Percentiles rank a stretch among this genome's conserved stretches.
Conservation (phyloP, 2,888 invertebrate genomes). For the Rhagophthalmus giganteus region DNA sequence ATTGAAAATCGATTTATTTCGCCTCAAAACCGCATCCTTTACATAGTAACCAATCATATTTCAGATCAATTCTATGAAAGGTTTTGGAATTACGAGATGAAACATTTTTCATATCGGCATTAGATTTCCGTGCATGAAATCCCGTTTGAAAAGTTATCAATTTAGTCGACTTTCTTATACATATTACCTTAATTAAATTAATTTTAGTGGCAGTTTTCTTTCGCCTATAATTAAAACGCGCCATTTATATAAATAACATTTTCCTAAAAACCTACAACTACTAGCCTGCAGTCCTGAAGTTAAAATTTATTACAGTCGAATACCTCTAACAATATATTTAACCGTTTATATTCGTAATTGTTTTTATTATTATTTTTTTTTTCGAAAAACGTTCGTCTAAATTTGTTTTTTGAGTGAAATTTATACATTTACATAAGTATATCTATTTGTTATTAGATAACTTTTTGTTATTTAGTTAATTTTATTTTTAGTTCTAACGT, state of each 20-base stretch:
- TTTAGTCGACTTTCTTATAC: background rate
- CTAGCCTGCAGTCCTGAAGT: conserved; percentile 7
- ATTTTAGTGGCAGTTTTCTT: background rate
- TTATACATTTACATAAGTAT: too few species aligned
- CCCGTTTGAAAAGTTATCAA: conserved; percentile 14
- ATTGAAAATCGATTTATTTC: conserved; percentile 1
- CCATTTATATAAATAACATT: background rate
- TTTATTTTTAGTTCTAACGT: too few species aligned
- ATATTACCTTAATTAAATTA: background rate
- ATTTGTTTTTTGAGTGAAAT: too few species aligned
- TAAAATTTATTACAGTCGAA: background rate
- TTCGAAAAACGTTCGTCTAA: too few species aligned
- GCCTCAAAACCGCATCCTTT: background rate
- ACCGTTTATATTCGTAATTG: background rate
- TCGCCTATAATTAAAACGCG: background rate
- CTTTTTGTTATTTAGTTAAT: background rate
- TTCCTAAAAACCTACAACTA: background rate
- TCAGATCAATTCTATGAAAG: conserved; percentile 8
- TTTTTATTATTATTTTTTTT: background rate
- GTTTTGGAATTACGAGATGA: background rate
- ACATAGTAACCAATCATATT: conserved; percentile 10
- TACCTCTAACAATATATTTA: background rate
- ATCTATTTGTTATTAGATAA: too few species aligned
- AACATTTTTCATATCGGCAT: conserved; percentile 15
- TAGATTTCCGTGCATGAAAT: conserved; percentile 18